These are phyloP conservation scores for Ctena decussata DNA, from an alignment of 2,888 invertebrate genomes.

Conservation along the genomic window DNA sequence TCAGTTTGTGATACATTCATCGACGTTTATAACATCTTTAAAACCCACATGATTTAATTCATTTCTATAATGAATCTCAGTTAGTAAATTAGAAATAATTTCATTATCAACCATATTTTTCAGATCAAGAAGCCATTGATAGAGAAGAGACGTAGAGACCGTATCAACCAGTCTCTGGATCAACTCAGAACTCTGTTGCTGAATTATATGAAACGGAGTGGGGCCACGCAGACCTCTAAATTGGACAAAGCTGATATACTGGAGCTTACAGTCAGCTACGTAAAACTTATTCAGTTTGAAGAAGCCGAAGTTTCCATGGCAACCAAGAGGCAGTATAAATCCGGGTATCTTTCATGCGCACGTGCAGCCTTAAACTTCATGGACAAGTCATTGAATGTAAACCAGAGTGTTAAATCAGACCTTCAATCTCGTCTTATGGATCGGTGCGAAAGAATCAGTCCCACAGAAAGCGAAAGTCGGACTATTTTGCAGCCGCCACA, in stretches of 20 bases:
- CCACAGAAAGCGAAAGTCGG: neutral
- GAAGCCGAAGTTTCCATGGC: neutral
- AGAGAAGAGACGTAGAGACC: constrained; percentile 44
- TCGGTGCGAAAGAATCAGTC: neutral
- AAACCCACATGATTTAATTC: too few species aligned
- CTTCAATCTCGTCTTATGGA: neutral
- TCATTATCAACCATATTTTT: neutral
- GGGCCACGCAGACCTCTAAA: constrained; percentile 24
- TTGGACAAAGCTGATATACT: constrained; percentile 29
- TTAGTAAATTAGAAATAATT: too few species aligned
- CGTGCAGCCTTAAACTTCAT: neutral
- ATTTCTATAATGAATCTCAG: too few species aligned
- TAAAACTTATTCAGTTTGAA: neutral
- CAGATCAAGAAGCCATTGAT: constrained; percentile 43
- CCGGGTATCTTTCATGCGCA: neutral
- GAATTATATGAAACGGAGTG: constrained; percentile 7
- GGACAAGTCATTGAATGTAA: neutral
- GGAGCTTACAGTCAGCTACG: neutral
- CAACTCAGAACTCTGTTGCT: constrained; percentile 22
- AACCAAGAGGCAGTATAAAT: neutral
- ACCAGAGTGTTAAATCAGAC: neutral
- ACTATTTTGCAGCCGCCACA: neutral
- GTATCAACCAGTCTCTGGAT: constrained; percentile 40
- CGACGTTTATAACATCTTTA: too few species aligned
- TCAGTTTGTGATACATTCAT: too few species aligned